A percentile compares a stretch with the other conserved stretches of the same genome.
Conservation (phyloP, 1,140 invertebrate species). For the Drosophila bocqueti region DNA sequence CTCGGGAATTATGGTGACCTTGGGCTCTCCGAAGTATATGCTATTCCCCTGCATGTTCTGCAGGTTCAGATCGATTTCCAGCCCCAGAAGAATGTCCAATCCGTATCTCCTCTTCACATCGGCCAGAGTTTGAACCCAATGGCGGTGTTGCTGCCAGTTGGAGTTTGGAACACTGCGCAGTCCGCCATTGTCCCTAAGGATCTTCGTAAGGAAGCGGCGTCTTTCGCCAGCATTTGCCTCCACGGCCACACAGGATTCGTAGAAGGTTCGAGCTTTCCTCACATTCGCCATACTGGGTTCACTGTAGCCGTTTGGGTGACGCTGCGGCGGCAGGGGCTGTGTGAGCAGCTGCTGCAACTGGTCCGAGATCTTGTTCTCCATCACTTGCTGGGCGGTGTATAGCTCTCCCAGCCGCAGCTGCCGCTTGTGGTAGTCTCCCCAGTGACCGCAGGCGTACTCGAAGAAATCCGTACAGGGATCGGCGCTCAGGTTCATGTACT, state of each 20-base stretch:
- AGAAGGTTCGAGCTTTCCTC: slow-evolving; percentile 91
- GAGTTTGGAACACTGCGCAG: slow-evolving; percentile 52
- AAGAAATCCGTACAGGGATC: slow-evolving; percentile 97
- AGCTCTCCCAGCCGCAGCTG: slow-evolving; percentile 43
- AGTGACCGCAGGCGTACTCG: slow-evolving; percentile 87
- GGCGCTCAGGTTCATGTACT: slow-evolving; percentile 90
- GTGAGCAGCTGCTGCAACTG: slow-evolving; percentile 55
- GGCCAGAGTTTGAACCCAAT: slow-evolving; percentile 64
- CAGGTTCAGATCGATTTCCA: slow-evolving; percentile 65
- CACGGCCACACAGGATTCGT: slow-evolving; percentile 91
- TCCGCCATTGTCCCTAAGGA: slow-evolving; percentile 62
- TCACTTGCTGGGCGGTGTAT: slow-evolving; percentile 51
- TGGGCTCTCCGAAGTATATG: slow-evolving; percentile 71
- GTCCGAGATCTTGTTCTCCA: slow-evolving; percentile 45
- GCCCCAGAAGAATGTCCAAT: slow-evolving; percentile 69
- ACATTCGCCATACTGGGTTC: slow-evolving; percentile 32
- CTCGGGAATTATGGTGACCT: slow-evolving; percentile 63
- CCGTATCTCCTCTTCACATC: slow-evolving; percentile 65
- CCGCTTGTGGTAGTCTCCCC: slow-evolving; percentile 84
- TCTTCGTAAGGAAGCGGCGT: slow-evolving; percentile 51
- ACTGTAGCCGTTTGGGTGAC: slow-evolving; percentile 46
- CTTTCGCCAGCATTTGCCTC: slow-evolving; percentile 40
- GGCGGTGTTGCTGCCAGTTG: slow-evolving; percentile 54
- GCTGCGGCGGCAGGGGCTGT: slow-evolving; percentile 32
- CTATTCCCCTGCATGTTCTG: slow-evolving; percentile 57